Base-by-base conservation (phyloP, 2,888 invertebrate genomes). In the Leptopilina syphax region DNA sequence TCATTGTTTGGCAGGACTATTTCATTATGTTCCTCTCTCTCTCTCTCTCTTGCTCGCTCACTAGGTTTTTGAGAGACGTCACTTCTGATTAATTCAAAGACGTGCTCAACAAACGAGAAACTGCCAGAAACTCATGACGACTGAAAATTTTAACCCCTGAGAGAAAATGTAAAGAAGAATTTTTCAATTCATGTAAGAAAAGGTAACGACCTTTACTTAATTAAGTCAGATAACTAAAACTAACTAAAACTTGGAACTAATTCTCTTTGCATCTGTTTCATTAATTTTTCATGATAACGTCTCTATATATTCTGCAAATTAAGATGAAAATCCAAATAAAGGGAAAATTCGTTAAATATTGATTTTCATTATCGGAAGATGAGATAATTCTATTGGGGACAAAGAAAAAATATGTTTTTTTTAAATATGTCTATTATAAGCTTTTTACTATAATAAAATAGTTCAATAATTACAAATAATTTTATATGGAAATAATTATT, bases 61-160 rank as follows among this genome's bases (percentile, higher is more conserved):
- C 54, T 44, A 67, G 27, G 34, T 73, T 73, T 73, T 73, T 73
- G 50, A 73, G 73, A 41, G 73, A 73, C 73, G 34, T 57, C 73
- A 73, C 34, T 73, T 34, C 57, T 57, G 57, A 73, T 73, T 73
- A 73, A 73, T 73, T 54, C 70, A 70, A 63, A 70, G 54, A 73
- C 73, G 73, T 73, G 73, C 57, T 73, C 41, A 41, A 34, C 54
- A 60, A 73, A 60, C 57, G 73, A 60, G 41, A 57, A 41, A 73
- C 41, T 60, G 34, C 57, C 57, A 60, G 41, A 57, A 41, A 57
- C 41, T 60, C 57, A 57, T 73, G 41, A 73, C 54, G n/a, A 73
- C 57, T 73, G 41, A 73, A 73, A 57, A 73, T 73, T 73, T 50
- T 50, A 50, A 50, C 50, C 50, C 50, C 50, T 10, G 9, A 50